A percentile compares a stretch with the other conserved stretches of the same genome.
These are phyloP conservation scores for Acanthisitta chloris DNA, from an alignment of 2,113 vertebrate genomes.

Conservation along the genomic window DNA sequence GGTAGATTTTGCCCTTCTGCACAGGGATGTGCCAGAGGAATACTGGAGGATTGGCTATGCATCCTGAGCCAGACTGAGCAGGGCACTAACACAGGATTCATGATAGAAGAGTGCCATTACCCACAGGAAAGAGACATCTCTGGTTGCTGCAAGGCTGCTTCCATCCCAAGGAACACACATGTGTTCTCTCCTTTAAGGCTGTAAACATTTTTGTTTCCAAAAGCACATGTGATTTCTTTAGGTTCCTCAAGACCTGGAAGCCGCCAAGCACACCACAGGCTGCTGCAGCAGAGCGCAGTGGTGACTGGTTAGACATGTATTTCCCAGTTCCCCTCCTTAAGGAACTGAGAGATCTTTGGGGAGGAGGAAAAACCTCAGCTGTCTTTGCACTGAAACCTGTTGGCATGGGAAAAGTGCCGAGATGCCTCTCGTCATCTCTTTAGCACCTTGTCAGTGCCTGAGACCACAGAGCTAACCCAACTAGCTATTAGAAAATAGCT, in stretches of 20 bases:
- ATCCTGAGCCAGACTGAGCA: not conserved
- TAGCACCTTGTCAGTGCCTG: not conserved
- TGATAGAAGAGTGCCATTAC: no score
- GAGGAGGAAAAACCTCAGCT: not conserved
- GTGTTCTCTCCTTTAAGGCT: not conserved
- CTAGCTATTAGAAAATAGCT: not conserved
- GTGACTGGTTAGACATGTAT: not conserved
- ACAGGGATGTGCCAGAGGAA: accelerated
- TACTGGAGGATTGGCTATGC: not conserved
- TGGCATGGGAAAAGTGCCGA: not conserved
- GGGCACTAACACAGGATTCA: accelerated
- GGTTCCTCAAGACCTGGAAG: not conserved
- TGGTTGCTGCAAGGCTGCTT: not conserved
- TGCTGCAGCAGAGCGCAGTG: not conserved
- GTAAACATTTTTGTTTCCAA: not conserved
- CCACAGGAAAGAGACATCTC: not conserved
- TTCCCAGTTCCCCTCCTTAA: not conserved
- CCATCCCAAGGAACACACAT: not conserved
- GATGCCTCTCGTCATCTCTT: not conserved
- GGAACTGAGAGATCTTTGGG: not conserved
- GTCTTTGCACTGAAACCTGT: not conserved
- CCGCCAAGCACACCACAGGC: not conserved
- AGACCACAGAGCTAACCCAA: not conserved
- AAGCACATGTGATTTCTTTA: not conserved
- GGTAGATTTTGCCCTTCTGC: not conserved